Evolutionary conservation across 1,140 invertebrate species (phyloP).

Genomic region (Cylas formicarius): DNA sequence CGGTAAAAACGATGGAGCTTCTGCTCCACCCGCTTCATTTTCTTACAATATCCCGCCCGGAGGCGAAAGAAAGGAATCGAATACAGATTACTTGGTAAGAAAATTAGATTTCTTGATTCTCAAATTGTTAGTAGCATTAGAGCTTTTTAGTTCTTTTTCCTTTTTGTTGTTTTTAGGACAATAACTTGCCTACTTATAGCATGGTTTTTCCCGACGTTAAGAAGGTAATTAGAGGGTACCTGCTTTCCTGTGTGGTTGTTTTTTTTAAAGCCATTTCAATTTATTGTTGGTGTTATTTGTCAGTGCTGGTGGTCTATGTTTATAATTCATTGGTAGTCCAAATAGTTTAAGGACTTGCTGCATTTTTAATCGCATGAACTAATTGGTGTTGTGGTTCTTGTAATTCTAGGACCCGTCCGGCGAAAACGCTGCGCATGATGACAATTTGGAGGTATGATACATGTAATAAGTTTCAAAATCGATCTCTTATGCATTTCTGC

Average conservation of each 20-base stretch:
- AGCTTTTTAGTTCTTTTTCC: conserved; percentile 11
- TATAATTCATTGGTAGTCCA: too few species aligned
- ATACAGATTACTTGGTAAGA: conserved; percentile 48
- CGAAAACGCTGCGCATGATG: conserved; percentile 43
- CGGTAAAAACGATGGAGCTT: conserved; percentile 26
- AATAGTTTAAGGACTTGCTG: background rate
- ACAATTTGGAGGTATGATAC: conserved; percentile 47
- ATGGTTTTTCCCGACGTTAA: conserved; percentile 39
- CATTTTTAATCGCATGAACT: conserved; percentile 3
- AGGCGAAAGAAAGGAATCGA: conserved; percentile 50
- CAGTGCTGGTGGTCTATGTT: too few species aligned
- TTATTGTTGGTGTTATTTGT: background rate
- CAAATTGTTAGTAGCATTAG: background rate
- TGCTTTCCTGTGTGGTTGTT: conserved; percentile 1
- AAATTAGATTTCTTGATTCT: background rate
- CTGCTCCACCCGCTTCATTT: conserved; percentile 50
- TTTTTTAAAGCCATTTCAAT: background rate
- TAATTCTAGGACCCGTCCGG: conserved; percentile 10
- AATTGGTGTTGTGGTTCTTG: conserved; percentile 3
- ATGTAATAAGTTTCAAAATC: background rate
- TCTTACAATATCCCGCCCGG: conserved; percentile 66
- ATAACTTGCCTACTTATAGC: conserved; percentile 36
- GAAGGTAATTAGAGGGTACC: conserved; percentile 29
- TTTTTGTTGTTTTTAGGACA: conserved; percentile 31
- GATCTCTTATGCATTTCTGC: too few species aligned